Evolutionary conservation across 1,140 invertebrate genomes (phyloP), one percentile per base, ranked within the genome.

Genomic region (Drosophila ambigua): DNA sequence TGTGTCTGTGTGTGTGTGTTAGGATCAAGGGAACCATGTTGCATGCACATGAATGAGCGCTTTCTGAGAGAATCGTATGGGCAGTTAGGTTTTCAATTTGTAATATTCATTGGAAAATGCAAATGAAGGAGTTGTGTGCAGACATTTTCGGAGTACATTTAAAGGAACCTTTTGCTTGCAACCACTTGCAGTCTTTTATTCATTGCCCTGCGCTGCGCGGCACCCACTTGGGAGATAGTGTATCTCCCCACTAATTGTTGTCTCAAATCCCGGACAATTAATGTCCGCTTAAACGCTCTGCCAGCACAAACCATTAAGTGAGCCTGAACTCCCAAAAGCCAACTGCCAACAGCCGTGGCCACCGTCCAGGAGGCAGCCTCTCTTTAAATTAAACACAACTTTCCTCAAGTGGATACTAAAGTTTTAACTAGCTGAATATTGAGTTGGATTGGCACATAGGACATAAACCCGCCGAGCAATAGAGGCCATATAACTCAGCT

Each of bases 351-450:
- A 39, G 35, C 35, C 35, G 35, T 39, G 35, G 4, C 45, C 15
- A 74, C 58, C 65, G 11, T 0, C 20, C 0, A 49, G 46, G 9
- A 20, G 20, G 20, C 20, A 4, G 23, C 11, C 35, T 13, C 35
- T 39, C 35, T 64, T 74, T 55, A 73, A 64, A 61, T 64, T 61
- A 60, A 75, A 57, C 35, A 39, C 53, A 58, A 59, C 53, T 75
- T 58, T 66, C 31, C 61, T 54, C 35, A 45, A 61, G 65, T 71
- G 41, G 77, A 63, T 54, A 71, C 60, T 76, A 49, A 71, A 80
- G 72, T 66, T 64, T 60, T 76, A 65, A 80, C 77, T 80, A 79
- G 57, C 50, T 49, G 46, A 64, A 81, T 73, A 62, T 65, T 55
- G 61, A 48, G 57, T 85, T 73, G 69, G 54, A 64, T 63, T 53